Evolutionary conservation across 2,797 vertebrate genomes (phyloP).

Genomic region (Dendrocincla fuliginosa): DNA sequence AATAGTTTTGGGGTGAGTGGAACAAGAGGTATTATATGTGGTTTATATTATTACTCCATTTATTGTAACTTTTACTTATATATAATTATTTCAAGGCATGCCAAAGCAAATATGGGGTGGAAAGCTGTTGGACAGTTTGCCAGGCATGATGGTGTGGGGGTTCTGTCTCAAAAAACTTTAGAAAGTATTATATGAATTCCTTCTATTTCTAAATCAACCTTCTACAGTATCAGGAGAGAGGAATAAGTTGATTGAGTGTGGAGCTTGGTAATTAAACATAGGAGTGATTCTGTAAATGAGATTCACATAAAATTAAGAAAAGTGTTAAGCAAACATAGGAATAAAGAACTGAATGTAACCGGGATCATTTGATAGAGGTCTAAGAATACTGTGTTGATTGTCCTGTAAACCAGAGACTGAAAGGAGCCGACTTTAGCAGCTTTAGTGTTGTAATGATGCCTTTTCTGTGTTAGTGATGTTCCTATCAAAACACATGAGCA

Average conservation of each 20-base stretch:
- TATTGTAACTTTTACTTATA: background rate
- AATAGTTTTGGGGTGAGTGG: background rate
- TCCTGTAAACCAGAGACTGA: background rate
- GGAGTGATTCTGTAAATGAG: background rate
- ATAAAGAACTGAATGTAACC: background rate
- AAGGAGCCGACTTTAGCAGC: background rate
- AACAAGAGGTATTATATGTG: background rate
- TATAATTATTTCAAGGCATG: background rate
- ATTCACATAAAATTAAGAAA: background rate
- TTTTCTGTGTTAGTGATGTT: background rate
- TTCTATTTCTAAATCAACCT: background rate
- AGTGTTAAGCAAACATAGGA: background rate
- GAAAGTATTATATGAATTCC: background rate
- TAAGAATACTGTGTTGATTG: background rate
- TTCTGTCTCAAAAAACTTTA: background rate
- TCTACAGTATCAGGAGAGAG: background rate
- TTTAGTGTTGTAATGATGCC: background rate
- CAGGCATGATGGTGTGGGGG: background rate
- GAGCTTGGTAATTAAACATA: background rate
- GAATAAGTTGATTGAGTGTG: background rate
- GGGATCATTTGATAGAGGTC: background rate
- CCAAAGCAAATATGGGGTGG: background rate
- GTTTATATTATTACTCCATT: background rate
- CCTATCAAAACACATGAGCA: background rate
- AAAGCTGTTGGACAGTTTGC: background rate